Percentiles rank a stretch among this genome's conserved stretches.
Evolutionary conservation across 2,888 invertebrate species (phyloP).

Genomic region (Agriopis leucophaearia): DNA sequence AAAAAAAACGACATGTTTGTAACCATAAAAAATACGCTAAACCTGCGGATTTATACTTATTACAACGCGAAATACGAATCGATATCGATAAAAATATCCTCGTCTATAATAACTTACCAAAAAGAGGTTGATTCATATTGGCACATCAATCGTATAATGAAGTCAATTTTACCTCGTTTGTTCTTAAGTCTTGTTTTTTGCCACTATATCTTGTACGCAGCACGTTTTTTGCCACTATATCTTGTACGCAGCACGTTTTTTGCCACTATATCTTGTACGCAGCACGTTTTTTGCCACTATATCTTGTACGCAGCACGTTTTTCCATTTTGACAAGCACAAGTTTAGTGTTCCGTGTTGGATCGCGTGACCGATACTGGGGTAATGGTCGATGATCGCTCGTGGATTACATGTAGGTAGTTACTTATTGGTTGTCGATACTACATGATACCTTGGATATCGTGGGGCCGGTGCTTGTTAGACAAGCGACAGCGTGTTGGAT

Average conservation of each 20-base stretch:
- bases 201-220: not conserved
- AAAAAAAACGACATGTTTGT: not conserved
- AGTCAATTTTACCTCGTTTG: not conserved
- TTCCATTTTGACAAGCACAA: constrained; percentile 13
- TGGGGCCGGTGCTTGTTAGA: not conserved
- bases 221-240: not conserved
- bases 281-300: not conserved
- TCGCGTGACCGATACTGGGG: constrained; percentile 26
- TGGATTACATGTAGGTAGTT: constrained; percentile 25
- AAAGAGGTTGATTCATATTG: not conserved
- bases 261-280: constrained; percentile 2
- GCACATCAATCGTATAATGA: not conserved
- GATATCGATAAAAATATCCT: no score
- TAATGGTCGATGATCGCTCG: constrained; percentile 27
- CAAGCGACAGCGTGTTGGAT: constrained; percentile 12
- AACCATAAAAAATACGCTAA: not conserved
- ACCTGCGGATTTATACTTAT: no score
- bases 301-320: not conserved
- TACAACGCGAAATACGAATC: no score
- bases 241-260: no score
- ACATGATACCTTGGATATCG: constrained; percentile 9
- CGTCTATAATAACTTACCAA: not conserved
- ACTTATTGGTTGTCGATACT: constrained; percentile 13
- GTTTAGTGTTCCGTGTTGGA: constrained; percentile 22
- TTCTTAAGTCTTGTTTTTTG: not conserved